A percentile compares a stretch with the other conserved stretches of the same genome.
Conservation (phyloP, 2,797 vertebrate species). For the Tamandua tetradactyla region DNA sequence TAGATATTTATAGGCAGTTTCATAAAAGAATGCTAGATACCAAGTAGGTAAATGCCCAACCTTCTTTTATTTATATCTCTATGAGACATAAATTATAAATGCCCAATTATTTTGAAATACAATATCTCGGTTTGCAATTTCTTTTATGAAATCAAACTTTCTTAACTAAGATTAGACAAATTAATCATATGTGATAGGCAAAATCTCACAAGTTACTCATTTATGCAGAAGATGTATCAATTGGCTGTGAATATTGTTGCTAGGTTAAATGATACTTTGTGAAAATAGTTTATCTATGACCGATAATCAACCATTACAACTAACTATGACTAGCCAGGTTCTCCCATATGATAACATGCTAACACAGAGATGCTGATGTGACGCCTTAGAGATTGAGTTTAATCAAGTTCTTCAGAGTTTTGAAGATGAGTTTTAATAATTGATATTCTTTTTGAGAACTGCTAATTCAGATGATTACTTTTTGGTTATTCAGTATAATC, state of each 20-base stretch:
- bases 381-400: neutral
- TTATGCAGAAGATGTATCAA: neutral
- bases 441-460: neutral
- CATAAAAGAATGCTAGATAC: neutral
- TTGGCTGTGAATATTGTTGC: neutral
- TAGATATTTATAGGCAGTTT: neutral
- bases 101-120: neutral
- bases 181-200: neutral
- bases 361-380: neutral
- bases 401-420: neutral
- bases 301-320: neutral
- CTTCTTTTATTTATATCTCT: neutral
- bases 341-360: neutral
- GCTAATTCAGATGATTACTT: neutral
- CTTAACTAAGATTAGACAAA: neutral
- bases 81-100: neutral
- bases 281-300: neutral
- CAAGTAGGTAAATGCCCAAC: neutral
- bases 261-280: neutral
- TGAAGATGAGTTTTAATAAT: neutral
- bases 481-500: neutral
- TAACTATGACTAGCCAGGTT: neutral
- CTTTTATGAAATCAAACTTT: neutral
- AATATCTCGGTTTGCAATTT: neutral
- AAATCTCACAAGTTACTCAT: neutral